Evolutionary conservation across 2,113 vertebrate genomes (phyloP), one percentile per base, ranked within the genome.

Genomic region (Tonatia bakeri): DNA sequence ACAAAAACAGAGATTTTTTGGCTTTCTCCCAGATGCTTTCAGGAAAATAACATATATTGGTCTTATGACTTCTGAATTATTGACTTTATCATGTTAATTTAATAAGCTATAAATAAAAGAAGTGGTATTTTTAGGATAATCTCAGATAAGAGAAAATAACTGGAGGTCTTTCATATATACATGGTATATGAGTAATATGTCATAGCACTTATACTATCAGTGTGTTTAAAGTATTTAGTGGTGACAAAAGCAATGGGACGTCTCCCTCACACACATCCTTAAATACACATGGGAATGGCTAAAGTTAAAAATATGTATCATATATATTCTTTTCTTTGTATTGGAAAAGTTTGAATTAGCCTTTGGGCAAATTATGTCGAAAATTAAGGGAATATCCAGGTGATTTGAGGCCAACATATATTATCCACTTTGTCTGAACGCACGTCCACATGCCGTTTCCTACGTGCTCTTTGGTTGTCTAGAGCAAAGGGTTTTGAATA

Each of bases 61-160:
- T 36, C 61, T 77, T 90, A 73, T 26, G 75, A 64, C 0, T 89
- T 96, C 54, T 93, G 16, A 92, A 94, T 85, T 76, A 88, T 16
- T 96, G 54, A 85, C 24, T 47, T 92, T 15, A 95, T 50, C 19
- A 79, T 3, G 3, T 84, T 84, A 94, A 7, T 67, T 83, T 72
- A 77, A 45, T 77, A 73, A 56, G 15, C 90, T 93, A 96, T 47
- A 31, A 95, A 96, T 75, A 79, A 92, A 56, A 26, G 84, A 12
- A 82, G 0, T 6, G 13, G 72, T 50, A n/a, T 88, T 82, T 89
- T 93, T 73, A 72, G 50, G 38, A 87, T 95, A 87, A 64, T 87
- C 7, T 1, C 16, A 93, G 4, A 33, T 38, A 94, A 94, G 26
- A 22, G 91, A 9, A 96, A 67, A 24, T 65, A 69, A 36, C 3